phyloP scores from a whole-genome alignment of 2,797 vertebrate genomes.

The Myiothlypis chrysogaster region DNA sequence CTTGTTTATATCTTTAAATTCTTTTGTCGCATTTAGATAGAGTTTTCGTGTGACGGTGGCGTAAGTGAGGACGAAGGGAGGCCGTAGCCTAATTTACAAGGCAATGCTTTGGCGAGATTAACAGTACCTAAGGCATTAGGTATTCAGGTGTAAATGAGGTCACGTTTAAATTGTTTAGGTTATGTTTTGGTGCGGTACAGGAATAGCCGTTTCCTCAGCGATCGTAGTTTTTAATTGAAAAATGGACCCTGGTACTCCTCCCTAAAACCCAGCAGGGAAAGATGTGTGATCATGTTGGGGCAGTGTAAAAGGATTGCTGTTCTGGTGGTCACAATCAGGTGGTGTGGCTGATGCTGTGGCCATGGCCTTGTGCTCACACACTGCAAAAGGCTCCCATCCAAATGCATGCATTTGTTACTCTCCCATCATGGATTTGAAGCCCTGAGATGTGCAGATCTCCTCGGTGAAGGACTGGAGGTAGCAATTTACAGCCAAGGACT shows the following conservation, averaged over 20 bases:
- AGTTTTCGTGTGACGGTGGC: not conserved
- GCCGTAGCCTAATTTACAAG: not conserved
- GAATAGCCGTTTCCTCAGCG: accelerated
- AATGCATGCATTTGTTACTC: accelerated
- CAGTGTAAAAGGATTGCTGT: not conserved
- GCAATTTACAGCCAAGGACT: accelerated
- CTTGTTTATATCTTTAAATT: accelerated
- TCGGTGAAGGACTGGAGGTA: not conserved
- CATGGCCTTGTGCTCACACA: accelerated
- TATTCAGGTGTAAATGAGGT: not conserved
- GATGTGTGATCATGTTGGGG: accelerated
- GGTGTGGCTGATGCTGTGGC: accelerated
- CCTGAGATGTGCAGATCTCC: accelerated
- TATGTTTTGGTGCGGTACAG: accelerated
- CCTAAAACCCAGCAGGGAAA: not conserved
- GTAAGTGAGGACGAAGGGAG: accelerated
- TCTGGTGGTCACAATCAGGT: accelerated
- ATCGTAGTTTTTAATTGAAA: accelerated
- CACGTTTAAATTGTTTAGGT: accelerated
- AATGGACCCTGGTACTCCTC: accelerated
- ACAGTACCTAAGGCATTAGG: accelerated
- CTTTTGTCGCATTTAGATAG: accelerated
- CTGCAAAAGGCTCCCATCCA: accelerated
- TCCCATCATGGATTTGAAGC: accelerated
- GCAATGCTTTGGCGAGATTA: not conserved